Percentiles rank a stretch among this genome's conserved stretches.
These are phyloP conservation scores for Murina feae DNA, from an alignment of 2,113 vertebrate genomes.

Conservation along the genomic window DNA sequence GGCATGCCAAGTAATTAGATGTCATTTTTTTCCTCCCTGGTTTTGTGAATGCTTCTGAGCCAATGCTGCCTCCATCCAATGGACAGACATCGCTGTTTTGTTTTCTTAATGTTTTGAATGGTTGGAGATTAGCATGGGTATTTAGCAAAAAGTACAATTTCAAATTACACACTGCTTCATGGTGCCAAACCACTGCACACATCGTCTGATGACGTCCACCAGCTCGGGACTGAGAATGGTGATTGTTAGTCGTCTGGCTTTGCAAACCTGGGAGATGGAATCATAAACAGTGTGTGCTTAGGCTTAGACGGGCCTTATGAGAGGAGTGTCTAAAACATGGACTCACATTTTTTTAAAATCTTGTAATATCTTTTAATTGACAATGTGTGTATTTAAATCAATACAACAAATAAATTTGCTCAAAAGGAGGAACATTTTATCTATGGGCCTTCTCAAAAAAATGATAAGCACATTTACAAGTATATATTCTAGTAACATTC, in stretches of 20 bases:
- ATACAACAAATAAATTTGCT: slow-evolving; percentile 5
- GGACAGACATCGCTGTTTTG: slow-evolving; percentile 30
- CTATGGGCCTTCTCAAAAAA: not conserved
- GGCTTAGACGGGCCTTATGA: slow-evolving; percentile 71
- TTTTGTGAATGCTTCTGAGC: not conserved
- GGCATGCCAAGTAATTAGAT: not conserved
- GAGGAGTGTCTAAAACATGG: not conserved
- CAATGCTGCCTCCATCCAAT: not conserved
- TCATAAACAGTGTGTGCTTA: slow-evolving; percentile 78
- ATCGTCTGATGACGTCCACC: slow-evolving; percentile 76
- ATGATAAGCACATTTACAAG: not conserved
- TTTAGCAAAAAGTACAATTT: slow-evolving; percentile 75
- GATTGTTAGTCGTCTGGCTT: slow-evolving; percentile 74
- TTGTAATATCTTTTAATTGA: slow-evolving; percentile 28
- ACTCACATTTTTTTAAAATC: not conserved
- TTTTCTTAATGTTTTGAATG: slow-evolving; percentile 63
- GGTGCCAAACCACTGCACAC: slow-evolving; percentile 76
- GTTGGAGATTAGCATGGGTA: slow-evolving; percentile 71
- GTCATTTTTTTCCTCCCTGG: not conserved
- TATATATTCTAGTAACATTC: not conserved
- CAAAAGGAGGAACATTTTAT: not conserved
- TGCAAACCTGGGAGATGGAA: slow-evolving; percentile 72
- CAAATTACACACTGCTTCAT: slow-evolving; percentile 77
- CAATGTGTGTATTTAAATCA: not conserved
- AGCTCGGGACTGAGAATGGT: slow-evolving; percentile 64